A percentile compares a stretch with the other conserved stretches of the same genome.
These are phyloP conservation scores for Gracilinanus agilis DNA, from an alignment of 2,113 vertebrate species.

Conservation along the genomic window DNA sequence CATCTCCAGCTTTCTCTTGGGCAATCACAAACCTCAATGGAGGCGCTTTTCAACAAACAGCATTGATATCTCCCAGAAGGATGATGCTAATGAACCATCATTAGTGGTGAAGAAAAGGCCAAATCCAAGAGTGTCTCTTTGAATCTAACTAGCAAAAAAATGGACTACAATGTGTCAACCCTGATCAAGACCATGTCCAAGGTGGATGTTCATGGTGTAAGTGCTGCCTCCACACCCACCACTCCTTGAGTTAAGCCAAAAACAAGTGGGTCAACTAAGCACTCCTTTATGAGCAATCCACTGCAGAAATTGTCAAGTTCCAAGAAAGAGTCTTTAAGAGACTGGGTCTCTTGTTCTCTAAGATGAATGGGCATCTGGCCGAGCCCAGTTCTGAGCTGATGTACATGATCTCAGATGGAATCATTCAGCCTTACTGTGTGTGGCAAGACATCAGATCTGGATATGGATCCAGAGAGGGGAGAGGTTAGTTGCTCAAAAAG, in stretches of 20 bases:
- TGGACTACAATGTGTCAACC: constrained; percentile 89
- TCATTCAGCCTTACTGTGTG: constrained; percentile 91
- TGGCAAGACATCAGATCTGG: constrained; percentile 92
- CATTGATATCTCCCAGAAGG: constrained; percentile 89
- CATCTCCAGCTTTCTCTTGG: constrained; percentile 98
- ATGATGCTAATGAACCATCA: constrained; percentile 89
- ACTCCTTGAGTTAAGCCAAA: constrained; percentile 88
- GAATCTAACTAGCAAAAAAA: constrained; percentile 84
- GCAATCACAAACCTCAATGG: constrained; percentile 93
- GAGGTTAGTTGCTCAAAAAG: constrained; percentile 89
- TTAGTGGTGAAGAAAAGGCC: constrained; percentile 82
- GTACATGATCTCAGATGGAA: constrained; percentile 95
- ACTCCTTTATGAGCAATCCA: constrained; percentile 86
- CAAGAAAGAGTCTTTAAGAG: constrained; percentile 93
- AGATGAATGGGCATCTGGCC: constrained; percentile 91
- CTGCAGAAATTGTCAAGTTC: constrained; percentile 88
- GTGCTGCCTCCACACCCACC: neutral
- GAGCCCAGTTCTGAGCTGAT: constrained; percentile 87
- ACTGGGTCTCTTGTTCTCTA: constrained; percentile 94
- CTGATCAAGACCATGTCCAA: constrained; percentile 92
- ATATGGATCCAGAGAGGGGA: constrained; percentile 86
- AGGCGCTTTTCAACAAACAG: constrained; percentile 94
- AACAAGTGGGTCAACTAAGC: constrained; percentile 92
- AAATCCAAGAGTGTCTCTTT: constrained; percentile 88
- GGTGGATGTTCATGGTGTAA: constrained; percentile 74